Evolutionary conservation across 2,113 vertebrate genomes (phyloP), one percentile per base, ranked within the genome.

Genomic region (Syngnathoides biaculeatus): DNA sequence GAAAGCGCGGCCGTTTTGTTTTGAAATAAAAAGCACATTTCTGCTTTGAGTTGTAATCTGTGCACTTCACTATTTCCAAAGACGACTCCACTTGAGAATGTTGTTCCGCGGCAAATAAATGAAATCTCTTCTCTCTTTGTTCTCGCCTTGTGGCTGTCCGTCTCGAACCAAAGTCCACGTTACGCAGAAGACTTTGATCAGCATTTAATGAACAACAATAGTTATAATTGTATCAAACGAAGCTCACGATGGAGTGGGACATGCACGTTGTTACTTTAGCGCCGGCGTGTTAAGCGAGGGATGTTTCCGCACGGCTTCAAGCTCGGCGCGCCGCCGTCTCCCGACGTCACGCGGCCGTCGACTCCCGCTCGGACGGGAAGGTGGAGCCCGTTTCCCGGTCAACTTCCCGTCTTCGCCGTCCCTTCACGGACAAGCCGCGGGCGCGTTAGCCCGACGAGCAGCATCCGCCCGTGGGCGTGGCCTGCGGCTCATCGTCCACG

Each of bases 401-500:
- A 17, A 14, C 40, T 26, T 26, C n/a, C 40, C 60, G 5, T 14
- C 20, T 26, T 24, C n/a, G n/a, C n/a, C n/a, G n/a, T n/a, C n/a
- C 22, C 13, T 35, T 8, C 17, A 26, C 14, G 15, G 52, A 55
- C 11, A 22, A 14, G 42, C 45, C 9, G 84, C 75, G 83, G 69
- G 75, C 45, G 65, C 74, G 79, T 91, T 97, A 98, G 91, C 93
- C 95, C 67, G 97, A 97, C 63, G 95, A 95, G 86, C 97, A 98
- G 80, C 96, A 97, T 43, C 95, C 95, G 63, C 95, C 94, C 0
- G 93, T 93, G 55, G 96, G 92, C 64, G 89, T 92, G 67, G 88
- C 86, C 81, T 92, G 94, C 66, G 95, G 96, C 38, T 98, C 97
- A 24, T 99, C 97, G 10, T 99, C 97, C 0, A 98, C 94, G 4